Conservation (phyloP, 2,888 invertebrate species). For the Rhodophaea formosa region DNA sequence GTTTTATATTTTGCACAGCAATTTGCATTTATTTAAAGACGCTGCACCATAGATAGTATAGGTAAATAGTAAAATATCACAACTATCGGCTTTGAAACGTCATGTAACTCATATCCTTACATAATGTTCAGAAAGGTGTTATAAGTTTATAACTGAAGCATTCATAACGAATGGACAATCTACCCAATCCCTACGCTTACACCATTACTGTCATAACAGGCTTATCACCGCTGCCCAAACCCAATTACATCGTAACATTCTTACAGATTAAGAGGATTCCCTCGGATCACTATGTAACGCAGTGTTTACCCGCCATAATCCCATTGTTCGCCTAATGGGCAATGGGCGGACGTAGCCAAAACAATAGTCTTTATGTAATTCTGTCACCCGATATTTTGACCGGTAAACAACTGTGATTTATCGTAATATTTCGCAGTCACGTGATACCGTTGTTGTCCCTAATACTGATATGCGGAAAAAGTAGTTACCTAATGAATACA, state of each 20-base stretch:
- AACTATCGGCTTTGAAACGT: too few relatives aligned
- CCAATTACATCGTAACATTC: slow-evolving; percentile 10
- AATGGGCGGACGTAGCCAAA: neutral
- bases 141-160: too few relatives aligned
- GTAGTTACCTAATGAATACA: neutral
- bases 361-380: neutral
- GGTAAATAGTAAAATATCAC: too few relatives aligned
- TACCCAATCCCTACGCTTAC: neutral
- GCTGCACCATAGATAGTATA: too few relatives aligned
- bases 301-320: slow-evolving; percentile 1
- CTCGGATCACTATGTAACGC: neutral
- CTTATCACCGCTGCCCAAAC: neutral
- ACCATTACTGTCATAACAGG: neutral
- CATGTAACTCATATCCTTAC: too few relatives aligned
- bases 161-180: neutral
- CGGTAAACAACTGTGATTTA: neutral
- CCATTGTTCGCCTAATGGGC: neutral
- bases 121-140: too few relatives aligned
- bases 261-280: neutral
- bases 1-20: too few relatives aligned
- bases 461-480: neutral
- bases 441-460: neutral
- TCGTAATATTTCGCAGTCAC: slow-evolving; percentile 3
- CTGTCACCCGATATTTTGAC: neutral
- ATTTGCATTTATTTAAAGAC: too few relatives aligned